A percentile compares a stretch with the other conserved stretches of the same genome.
phyloP scores from a whole-genome alignment of 2,113 vertebrate species.

The Hystrix brachyura region DNA sequence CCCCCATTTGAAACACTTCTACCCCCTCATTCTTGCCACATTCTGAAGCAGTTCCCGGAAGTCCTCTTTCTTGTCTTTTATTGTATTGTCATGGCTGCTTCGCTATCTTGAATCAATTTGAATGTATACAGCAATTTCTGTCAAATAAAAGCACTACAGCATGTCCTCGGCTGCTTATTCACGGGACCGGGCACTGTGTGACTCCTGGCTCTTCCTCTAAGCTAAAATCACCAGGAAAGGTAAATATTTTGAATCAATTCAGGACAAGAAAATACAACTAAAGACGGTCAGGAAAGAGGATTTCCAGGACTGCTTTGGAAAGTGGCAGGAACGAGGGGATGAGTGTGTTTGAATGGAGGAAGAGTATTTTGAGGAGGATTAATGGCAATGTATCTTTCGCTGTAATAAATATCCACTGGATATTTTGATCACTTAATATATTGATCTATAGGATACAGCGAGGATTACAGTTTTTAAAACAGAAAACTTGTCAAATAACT shows the following conservation, averaged over 20 bases:
- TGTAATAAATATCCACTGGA: not conserved
- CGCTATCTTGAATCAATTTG: not conserved
- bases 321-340: not conserved
- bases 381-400: not conserved
- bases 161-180: not conserved
- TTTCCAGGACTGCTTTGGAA: not conserved
- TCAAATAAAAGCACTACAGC: not conserved
- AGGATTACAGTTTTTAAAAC: not conserved
- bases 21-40: not conserved
- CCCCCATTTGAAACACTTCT: not conserved
- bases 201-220: not conserved
- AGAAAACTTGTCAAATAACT: constrained; percentile 4
- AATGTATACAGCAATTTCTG: not conserved
- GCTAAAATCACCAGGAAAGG: not conserved
- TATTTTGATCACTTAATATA: not conserved
- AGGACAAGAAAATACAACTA: not conserved
- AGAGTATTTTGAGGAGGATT: not conserved
- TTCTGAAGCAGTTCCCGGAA: not conserved
- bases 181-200: not conserved
- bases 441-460: not conserved
- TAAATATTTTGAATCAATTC: not conserved
- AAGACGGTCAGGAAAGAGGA: not conserved
- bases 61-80: not conserved
- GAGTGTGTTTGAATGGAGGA: not conserved
- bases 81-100: not conserved